Evolutionary conservation across 2,888 invertebrate species (phyloP).

Genomic region (Thalpophila matura): DNA sequence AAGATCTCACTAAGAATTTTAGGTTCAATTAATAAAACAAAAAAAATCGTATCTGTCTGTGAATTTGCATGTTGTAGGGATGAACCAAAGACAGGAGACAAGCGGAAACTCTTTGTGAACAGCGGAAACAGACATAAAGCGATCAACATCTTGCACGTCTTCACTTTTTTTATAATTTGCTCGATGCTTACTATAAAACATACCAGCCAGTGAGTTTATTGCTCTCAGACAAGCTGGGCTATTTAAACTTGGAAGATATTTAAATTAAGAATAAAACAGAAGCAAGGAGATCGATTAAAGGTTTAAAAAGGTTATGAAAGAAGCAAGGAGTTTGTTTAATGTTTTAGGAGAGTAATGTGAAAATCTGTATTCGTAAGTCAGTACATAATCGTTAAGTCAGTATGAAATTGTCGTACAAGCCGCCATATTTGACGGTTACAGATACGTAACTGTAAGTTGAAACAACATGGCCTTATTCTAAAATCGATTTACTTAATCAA

Average conservation of each 20-base stretch:
- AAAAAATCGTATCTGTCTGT: constrained; percentile 57
- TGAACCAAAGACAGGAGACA: constrained; percentile 86
- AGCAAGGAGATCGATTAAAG: not conserved
- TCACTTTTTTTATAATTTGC: constrained; percentile 70
- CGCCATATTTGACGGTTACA: too few species aligned
- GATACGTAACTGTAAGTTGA: too few species aligned
- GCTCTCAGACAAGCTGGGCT: constrained; percentile 18
- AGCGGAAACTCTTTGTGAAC: constrained; percentile 86
- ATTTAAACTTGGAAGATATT: constrained; percentile 6
- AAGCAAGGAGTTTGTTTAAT: too few species aligned
- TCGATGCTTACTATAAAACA: constrained; percentile 61
- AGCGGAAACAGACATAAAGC: constrained; percentile 87
- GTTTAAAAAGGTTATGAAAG: too few species aligned
- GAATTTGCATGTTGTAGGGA: constrained; percentile 86
- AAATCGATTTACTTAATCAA: too few species aligned
- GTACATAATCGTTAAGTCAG: too few species aligned
- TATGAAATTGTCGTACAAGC: too few species aligned
- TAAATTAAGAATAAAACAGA: constrained; percentile 7
- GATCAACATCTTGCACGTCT: constrained; percentile 83
- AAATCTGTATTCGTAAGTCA: too few species aligned
- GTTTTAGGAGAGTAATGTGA: too few species aligned
- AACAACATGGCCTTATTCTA: too few species aligned
- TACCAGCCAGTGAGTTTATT: constrained; percentile 61
- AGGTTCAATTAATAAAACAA: constrained; percentile 43
- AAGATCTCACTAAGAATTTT: not conserved